Base-by-base conservation (phyloP, 1,140 invertebrate genomes). In the Zaprionus kolodkinae region DNA sequence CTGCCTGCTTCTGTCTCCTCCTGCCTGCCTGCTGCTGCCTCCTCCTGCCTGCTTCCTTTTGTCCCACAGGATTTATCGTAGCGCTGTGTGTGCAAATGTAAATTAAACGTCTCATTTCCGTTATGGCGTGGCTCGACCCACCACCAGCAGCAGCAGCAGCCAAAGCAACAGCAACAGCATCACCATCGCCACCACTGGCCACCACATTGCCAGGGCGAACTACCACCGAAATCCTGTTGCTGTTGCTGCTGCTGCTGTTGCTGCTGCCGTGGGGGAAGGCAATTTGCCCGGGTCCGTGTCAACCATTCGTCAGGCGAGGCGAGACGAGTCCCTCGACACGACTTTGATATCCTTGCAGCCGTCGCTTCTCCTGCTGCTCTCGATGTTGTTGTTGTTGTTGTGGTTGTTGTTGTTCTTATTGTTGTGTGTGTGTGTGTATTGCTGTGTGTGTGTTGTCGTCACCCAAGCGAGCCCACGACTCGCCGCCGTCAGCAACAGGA, bases 71-170 rank as follows among this genome's bases (percentile, higher is more conserved):
- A 67, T 68, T 72, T 57, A 55, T 65, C 57, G 56, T 50, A 43
- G 25, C 40, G n/a, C 10, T 38, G 43, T 55, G 84, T 87, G 84
- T 87, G 83, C 83, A 82, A 87, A 87, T 87, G 84, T 84, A 87
- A 87, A 87, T 87, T 87, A 87, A 87, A 84, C 84, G 84, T 87
- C 84, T 87, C 84, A 87, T 87, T 87, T 87, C 84, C 84, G 84
- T 80, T 81, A 88, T 81, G 77, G 76, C 80, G 38, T 43, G 13
- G 15, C 15, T 54, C 55, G 38, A 80, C 65, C 73, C 73, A 78
- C 69, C 79, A 69, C 33, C 78, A 66, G 54, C 13, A 36, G 6
- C 30, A 69, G 54, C 9, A 27, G 6, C 30, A 54, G 48, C 17
- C 57, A 11, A 40, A 56, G n/a, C n/a, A n/a, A n/a, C 78, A 66